Evolutionary conservation across 2,113 vertebrate genomes (phyloP).

Genomic region (Pollimyrus isidori): DNA sequence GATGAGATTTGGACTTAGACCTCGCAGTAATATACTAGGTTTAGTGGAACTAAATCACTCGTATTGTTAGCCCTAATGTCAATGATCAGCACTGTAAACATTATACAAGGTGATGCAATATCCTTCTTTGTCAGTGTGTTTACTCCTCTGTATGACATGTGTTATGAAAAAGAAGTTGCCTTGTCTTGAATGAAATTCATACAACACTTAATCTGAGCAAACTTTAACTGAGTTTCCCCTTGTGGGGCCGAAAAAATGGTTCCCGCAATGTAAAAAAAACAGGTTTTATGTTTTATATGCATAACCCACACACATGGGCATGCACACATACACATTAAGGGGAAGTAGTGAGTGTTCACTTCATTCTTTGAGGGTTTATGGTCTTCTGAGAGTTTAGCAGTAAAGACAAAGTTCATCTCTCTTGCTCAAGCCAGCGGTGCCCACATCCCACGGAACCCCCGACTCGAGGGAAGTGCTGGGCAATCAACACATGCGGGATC

Average conservation of each 20-base stretch:
- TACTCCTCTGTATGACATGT: not conserved
- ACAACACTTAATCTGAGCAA: not conserved
- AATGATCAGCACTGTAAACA: not conserved
- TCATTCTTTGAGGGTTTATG: not conserved
- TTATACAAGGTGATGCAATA: not conserved
- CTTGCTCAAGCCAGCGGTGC: not conserved
- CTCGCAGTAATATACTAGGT: not conserved
- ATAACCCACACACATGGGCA: too few species aligned
- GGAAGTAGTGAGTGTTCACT: not conserved
- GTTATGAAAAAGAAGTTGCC: not conserved
- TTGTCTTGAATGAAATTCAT: not conserved
- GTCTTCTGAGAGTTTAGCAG: not conserved
- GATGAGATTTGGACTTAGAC: not conserved
- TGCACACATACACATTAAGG: too few species aligned
- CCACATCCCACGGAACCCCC: not conserved
- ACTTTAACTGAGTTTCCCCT: not conserved
- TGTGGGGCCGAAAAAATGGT: not conserved
- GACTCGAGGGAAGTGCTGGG: not conserved
- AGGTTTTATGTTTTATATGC: not conserved
- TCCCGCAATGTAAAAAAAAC: not conserved
- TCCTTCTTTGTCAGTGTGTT: not conserved
- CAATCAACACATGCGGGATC: too few species aligned
- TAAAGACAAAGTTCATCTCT: not conserved
- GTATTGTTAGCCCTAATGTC: not conserved
- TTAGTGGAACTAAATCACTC: not conserved